Evolutionary conservation across 2,113 vertebrate genomes (phyloP), one percentile per base, ranked within the genome.

Genomic region (Tylochromis polylepis): DNA sequence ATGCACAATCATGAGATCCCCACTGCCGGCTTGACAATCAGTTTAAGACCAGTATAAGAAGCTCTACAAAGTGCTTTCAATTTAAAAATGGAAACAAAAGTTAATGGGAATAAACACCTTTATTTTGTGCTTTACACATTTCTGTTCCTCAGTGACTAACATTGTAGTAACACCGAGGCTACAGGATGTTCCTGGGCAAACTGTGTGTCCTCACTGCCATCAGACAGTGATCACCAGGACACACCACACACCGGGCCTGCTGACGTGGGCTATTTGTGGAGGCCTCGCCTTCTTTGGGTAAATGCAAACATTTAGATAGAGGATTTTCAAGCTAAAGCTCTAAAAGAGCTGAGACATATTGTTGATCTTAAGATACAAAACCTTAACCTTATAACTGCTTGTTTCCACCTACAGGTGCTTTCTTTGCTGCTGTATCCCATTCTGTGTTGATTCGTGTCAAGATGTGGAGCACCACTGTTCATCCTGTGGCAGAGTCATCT

Each of bases 381-480:
- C 4, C 29, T 10, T 6, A 46, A 72, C 12, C 5, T 60, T 4
- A 10, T 1, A 58, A 38, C 5, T 81, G 1, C n/a, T 58, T 56
- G 18, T 80, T 82, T 79, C 11, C 41, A 46, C 11, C 20, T 36
- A 2, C 60, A 99, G 98, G 82, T 98, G 97, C 29, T 22, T 97
- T 95, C 86, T 90, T 2, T 99, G 98, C 92, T 98, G 98, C 83
- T 96, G 96, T 59, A 97, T 98, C 88, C 98, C 98, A 0, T 99
- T 99, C 95, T 99, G 97, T 5, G 34, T 98, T 62, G 97, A 99
- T 4, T 94, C 96, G 34, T 95, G 97, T 18, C 95, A 97, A 87
- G 98, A 99, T n/a, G 97, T 98, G 88, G 95, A 97, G 91, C 98
- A 99, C 80, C 95, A 41, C 80, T 99, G 98, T 88, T 95, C 97